These are phyloP conservation scores for Coreius guichenoti DNA, from an alignment of 2,797 vertebrate genomes.

Conservation along the genomic window DNA sequence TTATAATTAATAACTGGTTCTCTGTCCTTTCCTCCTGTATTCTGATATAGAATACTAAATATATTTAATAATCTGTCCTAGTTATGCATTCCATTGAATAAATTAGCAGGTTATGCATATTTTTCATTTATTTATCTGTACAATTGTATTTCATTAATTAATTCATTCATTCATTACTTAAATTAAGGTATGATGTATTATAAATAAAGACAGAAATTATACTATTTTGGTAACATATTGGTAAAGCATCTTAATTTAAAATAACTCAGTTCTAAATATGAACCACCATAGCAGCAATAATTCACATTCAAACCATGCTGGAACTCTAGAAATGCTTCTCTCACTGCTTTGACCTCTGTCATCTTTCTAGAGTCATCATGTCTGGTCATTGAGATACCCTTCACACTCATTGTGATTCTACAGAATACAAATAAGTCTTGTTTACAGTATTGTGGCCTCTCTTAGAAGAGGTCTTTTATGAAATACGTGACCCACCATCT, in stretches of 20 bases:
- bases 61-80: neutral
- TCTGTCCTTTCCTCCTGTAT: neutral
- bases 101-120: neutral
- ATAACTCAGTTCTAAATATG: neutral
- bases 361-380: constrained; percentile 12
- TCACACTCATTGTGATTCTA: neutral
- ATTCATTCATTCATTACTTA: neutral
- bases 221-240: neutral
- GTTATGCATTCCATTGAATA: neutral
- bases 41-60: neutral
- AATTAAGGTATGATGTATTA: neutral
- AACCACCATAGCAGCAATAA: neutral
- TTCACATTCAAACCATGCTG: neutral
- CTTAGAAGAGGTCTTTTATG: neutral
- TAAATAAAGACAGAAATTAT: neutral
- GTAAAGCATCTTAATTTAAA: neutral
- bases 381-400: constrained; percentile 8
- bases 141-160: neutral
- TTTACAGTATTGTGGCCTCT: neutral
- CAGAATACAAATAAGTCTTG: constrained; percentile 35
- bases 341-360: neutral
- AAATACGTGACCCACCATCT: neutral
- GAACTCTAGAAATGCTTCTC: neutral
- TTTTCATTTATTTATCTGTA: neutral
- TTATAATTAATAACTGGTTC: no score